Evolutionary conservation across 2,888 invertebrate genomes (phyloP).

Genomic region (Cephus nigrinus): DNA sequence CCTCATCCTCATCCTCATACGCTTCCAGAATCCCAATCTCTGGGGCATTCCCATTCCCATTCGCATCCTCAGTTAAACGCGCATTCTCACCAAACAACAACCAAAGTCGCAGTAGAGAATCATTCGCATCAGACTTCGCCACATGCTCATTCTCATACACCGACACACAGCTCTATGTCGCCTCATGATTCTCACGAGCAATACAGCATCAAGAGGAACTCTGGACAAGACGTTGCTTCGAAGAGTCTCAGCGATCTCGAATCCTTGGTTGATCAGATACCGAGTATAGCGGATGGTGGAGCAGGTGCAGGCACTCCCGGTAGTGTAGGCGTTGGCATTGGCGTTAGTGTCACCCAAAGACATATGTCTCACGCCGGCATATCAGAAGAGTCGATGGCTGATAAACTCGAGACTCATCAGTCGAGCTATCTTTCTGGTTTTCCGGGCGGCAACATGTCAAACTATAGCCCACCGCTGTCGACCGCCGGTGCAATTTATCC

Average conservation of each 20-base stretch:
- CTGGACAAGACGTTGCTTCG: constrained; percentile 80
- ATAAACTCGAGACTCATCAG: constrained; percentile 55
- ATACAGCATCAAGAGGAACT: constrained; percentile 57
- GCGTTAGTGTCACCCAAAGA: constrained; percentile 47
- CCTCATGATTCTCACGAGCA: constrained; percentile 60
- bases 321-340: not conserved
- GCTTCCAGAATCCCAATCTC: constrained; percentile 54
- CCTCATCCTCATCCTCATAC: constrained; percentile 45
- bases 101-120: not conserved
- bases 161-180: constrained; percentile 61
- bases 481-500: constrained; percentile 51
- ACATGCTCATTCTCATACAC: constrained; percentile 59
- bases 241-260: constrained; percentile 89
- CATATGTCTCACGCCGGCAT: constrained; percentile 51
- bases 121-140: constrained; percentile 63
- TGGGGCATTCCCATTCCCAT: constrained; percentile 56
- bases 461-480: constrained; percentile 59
- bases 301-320: constrained; percentile 53
- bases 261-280: constrained; percentile 91
- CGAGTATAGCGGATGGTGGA: constrained; percentile 81
- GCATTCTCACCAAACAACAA: not conserved
- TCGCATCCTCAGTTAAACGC: constrained; percentile 35
- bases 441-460: constrained; percentile 47
- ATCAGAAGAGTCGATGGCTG: constrained; percentile 53
- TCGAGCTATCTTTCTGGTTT: constrained; percentile 45